phyloP scores from a whole-genome alignment of 2,888 invertebrate species.

The Cactoblastis cactorum region DNA sequence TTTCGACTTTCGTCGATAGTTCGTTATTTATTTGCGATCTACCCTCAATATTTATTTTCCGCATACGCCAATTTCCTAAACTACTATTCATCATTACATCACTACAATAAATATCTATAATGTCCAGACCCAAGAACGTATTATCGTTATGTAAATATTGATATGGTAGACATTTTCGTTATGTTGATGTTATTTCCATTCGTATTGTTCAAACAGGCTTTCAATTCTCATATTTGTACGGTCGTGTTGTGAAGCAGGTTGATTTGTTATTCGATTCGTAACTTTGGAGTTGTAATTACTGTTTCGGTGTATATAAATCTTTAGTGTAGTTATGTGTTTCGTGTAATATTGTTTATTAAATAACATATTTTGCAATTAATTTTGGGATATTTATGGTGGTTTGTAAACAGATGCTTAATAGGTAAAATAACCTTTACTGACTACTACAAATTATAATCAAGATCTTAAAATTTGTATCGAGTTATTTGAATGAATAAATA shows the following conservation, averaged over 20 bases:
- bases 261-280: background rate
- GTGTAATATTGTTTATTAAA: no score
- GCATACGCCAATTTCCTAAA: background rate
- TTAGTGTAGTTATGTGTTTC: no score
- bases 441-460: no score
- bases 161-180: constrained; percentile 1
- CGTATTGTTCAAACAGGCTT: constrained; percentile 7
- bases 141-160: constrained; percentile 7
- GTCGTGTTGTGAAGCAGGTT: background rate
- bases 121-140: background rate
- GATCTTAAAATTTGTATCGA: no score
- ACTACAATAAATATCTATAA: background rate
- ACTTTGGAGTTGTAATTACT: background rate
- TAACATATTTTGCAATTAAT: no score
- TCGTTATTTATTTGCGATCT: background rate
- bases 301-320: background rate
- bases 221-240: background rate
- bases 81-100: background rate
- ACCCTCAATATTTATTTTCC: background rate
- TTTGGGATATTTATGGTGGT: no score
- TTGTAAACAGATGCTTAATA: no score
- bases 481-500: no score
- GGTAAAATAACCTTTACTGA: no score
- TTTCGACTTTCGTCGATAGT: background rate
- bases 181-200: constrained; percentile 11